Evolutionary conservation across 2,113 vertebrate species (phyloP).

Genomic region (Crocuta crocuta): DNA sequence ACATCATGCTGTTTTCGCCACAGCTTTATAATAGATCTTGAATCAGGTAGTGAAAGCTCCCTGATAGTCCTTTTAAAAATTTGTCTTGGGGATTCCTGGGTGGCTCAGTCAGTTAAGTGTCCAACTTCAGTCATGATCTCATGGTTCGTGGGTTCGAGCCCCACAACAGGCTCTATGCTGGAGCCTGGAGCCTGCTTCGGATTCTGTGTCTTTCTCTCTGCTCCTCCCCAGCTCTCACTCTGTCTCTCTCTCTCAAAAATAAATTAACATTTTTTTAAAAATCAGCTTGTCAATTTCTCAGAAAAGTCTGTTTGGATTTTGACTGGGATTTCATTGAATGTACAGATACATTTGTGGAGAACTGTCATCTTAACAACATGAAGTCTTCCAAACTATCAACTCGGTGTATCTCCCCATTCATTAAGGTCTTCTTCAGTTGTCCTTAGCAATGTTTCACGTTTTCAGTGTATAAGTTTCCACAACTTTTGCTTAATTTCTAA

Average conservation of each 20-base stretch:
- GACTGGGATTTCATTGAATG: neutral
- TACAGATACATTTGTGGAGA: neutral
- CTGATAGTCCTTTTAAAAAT: neutral
- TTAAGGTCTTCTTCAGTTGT: neutral
- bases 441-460: neutral
- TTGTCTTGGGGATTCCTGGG: neutral
- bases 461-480: neutral
- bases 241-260: too few species aligned
- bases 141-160: too few species aligned
- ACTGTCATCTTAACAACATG: neutral
- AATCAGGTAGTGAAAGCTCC: neutral
- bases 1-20: neutral
- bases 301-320: neutral
- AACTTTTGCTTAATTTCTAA: neutral
- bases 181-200: too few species aligned
- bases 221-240: too few species aligned
- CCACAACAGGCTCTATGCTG: too few species aligned
- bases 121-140: too few species aligned
- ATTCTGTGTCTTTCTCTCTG: too few species aligned
- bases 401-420: neutral
- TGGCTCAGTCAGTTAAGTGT: too few species aligned
- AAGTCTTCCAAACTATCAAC: neutral
- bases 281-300: neutral
- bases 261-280: neutral
- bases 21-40: neutral